Evolutionary conservation across 1,140 invertebrate genomes (phyloP), one percentile per base, ranked within the genome.

Genomic region (Drosophila orena): DNA sequence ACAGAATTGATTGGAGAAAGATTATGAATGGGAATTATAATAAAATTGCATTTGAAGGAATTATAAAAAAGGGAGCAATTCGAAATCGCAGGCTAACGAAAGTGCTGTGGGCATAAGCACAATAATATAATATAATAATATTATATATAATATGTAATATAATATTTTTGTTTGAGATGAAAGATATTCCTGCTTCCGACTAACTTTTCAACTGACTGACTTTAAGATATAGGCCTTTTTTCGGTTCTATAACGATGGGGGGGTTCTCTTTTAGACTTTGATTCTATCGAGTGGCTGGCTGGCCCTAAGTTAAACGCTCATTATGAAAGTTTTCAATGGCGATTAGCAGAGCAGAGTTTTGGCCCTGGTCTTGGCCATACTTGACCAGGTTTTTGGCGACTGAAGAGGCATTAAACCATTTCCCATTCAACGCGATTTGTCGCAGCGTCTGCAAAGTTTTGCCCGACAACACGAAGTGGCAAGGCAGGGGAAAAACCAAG

Each of bases 401-500:
- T 50, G n/a, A 34, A 50, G 27, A 50, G 47, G 47, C 47, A 34
- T 34, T 34, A 22, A 22, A 10, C 40, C 42, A 44, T 44, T 20
- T 4, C 10, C 46, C 60, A 35, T 59, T 57, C 37, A 49, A 59
- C 58, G 60, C 71, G 81, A 79, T 62, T 88, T 88, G 83, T 83
- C 83, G 79, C 83, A 88, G 76, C 84, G 84, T 88, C 84, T 88
- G 84, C 77, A 88, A 88, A 88, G 84, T 88, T 88, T 88, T 88
- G 54, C 24, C 22, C 57, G 46, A 54, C 53, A 77, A 61, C 55
- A 53, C 46, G n/a, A 69, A 58, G 37, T 27, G 57, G 11, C 34
- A 42, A 40, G 54, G 14, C 38, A 37, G 46, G 10, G 55, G 27
- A 53, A 66, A 43, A 37, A n/a, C n/a, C 7, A 40, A 49, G 40